These are phyloP conservation scores for Chaetura pelagica DNA, from an alignment of 2,113 vertebrate genomes.

Conservation along the genomic window DNA sequence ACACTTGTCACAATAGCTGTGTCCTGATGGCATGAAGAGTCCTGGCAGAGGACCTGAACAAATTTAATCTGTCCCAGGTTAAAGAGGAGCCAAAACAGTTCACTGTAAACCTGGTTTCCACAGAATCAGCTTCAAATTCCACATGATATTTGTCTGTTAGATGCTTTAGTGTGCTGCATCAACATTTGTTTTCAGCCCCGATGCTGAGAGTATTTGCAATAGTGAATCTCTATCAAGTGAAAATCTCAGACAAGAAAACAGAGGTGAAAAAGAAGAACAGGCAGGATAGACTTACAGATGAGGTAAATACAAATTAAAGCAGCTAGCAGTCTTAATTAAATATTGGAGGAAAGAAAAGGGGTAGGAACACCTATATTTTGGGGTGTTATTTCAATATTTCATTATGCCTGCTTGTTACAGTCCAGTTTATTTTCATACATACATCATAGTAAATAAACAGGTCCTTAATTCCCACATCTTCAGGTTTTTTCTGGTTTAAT, in stretches of 20 bases:
- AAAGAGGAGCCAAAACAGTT: not conserved
- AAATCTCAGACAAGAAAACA: not conserved
- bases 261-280: not conserved
- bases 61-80: not conserved
- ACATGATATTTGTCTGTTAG: not conserved
- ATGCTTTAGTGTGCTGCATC: not conserved
- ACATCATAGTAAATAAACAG: not conserved
- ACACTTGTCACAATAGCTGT: not conserved
- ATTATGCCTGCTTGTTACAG: not conserved
- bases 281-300: not conserved
- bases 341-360: not conserved
- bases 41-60: not conserved
- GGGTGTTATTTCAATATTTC: not conserved
- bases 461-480: not conserved
- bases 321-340: not conserved
- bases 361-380: not conserved
- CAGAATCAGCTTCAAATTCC: not conserved
- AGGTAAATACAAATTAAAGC: not conserved
- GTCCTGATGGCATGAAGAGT: not conserved
- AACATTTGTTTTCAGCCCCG: not conserved
- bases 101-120: not conserved
- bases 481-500: not conserved
- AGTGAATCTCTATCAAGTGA: not conserved
- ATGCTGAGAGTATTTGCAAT: not conserved
- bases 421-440: not conserved